phyloP scores from a whole-genome alignment of 2,797 vertebrate genomes.

The Ficedula albicollis region DNA sequence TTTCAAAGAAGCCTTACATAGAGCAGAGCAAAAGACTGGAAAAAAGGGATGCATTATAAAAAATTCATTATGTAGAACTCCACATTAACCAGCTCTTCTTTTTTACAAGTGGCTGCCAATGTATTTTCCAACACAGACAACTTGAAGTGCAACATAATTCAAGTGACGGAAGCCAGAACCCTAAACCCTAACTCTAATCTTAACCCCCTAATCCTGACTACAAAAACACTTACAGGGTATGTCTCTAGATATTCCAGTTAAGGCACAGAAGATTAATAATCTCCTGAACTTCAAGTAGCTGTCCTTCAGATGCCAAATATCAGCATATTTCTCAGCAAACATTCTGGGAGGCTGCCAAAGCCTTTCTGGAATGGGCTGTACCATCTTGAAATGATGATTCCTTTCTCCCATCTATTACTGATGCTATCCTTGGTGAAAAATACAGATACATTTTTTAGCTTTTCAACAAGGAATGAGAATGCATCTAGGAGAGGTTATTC shows the following conservation, averaged over 20 bases:
- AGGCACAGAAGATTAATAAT: not conserved
- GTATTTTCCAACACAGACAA: not conserved
- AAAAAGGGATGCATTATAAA: not conserved
- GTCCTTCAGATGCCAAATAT: not conserved
- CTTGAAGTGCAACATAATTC: not conserved
- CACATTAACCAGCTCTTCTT: not conserved
- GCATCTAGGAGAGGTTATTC: not conserved
- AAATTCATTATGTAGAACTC: not conserved
- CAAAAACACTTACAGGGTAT: not conserved
- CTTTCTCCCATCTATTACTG: not conserved
- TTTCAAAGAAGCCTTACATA: not conserved
- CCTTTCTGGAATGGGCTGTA: not conserved
- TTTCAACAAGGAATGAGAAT: not conserved
- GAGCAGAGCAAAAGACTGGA: not conserved
- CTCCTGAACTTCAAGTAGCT: not conserved
- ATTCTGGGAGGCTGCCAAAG: not conserved
- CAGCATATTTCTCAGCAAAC: not conserved
- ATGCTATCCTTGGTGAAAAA: not conserved
- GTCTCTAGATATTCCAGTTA: not conserved
- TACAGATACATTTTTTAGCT: not conserved
- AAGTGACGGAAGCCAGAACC: not conserved
- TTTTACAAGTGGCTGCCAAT: not conserved
- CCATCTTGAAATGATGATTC: not conserved
- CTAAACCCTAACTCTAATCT: not conserved
- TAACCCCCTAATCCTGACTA: not conserved